phyloP scores from a whole-genome alignment of 2,797 vertebrate species.

The Sebastes itinus region DNA sequence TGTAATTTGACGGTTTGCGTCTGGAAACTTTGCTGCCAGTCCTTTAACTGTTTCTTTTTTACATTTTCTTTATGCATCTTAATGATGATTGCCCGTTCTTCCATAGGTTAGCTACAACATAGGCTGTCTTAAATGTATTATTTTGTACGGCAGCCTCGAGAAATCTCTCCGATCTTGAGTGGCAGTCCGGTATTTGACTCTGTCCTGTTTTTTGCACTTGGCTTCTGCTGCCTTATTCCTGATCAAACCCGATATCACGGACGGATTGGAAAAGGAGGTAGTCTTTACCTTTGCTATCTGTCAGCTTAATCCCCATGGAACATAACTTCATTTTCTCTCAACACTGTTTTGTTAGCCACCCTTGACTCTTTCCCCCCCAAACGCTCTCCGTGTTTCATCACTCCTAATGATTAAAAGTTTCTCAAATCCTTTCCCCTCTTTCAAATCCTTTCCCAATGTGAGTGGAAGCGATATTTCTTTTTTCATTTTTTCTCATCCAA shows the following conservation, averaged over 20 bases:
- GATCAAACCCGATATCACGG: constrained; percentile 68
- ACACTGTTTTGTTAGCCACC: constrained; percentile 70
- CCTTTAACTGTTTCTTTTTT: no score
- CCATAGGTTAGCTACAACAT: background rate
- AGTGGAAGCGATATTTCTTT: background rate
- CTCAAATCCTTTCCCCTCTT: constrained; percentile 47
- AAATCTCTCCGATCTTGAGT: constrained; percentile 68
- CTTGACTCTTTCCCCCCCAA: constrained; percentile 55
- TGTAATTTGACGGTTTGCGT: no score
- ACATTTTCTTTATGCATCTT: background rate
- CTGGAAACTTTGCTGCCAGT: no score
- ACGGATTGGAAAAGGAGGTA: constrained; percentile 64
- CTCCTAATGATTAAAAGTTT: constrained; percentile 63
- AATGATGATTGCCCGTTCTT: background rate
- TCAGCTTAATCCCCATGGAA: constrained; percentile 69
- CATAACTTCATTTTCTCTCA: constrained; percentile 74
- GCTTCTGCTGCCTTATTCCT: constrained; percentile 57
- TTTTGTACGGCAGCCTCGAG: constrained; percentile 1
- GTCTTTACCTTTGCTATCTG: constrained; percentile 74
- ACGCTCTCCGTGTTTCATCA: constrained; percentile 54
- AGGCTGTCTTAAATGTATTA: constrained; percentile 6
- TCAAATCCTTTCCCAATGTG: constrained; percentile 31
- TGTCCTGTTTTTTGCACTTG: constrained; percentile 40
- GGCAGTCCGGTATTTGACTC: constrained; percentile 63
- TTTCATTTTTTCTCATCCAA: constrained; percentile 32